Evolutionary conservation across 2,797 vertebrate species (phyloP).

Genomic region (Lepilemur septentrionalis): DNA sequence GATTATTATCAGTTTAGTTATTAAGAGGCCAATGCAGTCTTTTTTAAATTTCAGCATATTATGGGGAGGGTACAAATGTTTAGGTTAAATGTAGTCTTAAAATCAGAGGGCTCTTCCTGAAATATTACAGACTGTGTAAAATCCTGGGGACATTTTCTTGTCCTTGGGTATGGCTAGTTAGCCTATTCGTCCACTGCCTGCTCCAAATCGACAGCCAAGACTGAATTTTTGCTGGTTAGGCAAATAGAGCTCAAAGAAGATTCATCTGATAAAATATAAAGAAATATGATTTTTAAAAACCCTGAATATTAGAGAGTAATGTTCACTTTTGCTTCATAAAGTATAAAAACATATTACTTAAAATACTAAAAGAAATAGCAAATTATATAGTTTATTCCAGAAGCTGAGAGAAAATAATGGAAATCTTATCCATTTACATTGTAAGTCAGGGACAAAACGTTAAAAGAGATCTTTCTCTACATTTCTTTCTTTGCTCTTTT

Average conservation of each 20-base stretch:
- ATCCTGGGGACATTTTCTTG: neutral
- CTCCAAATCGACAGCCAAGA: neutral
- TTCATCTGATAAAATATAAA: neutral
- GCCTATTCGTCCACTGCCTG: neutral
- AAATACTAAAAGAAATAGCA: neutral
- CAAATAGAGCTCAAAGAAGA: neutral
- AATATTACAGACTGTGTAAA: neutral
- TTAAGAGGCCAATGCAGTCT: neutral
- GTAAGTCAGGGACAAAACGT: neutral
- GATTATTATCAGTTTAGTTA: neutral
- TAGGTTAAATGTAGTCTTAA: neutral
- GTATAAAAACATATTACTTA: neutral
- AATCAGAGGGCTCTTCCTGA: neutral
- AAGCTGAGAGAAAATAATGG: neutral
- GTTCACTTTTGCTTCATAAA: neutral
- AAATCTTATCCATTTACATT: neutral
- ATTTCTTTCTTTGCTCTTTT: neutral
- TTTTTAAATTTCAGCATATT: too few relatives aligned
- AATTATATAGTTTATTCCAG: neutral
- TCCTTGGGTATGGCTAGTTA: neutral
- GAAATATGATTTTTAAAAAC: neutral
- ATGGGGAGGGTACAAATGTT: too few relatives aligned
- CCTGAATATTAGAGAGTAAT: neutral
- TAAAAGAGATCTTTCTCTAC: neutral
- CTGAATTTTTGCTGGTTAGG: neutral